These are phyloP conservation scores for Brachynemurus nebulosus DNA, from an alignment of 2,888 invertebrate species.

Conservation along the genomic window DNA sequence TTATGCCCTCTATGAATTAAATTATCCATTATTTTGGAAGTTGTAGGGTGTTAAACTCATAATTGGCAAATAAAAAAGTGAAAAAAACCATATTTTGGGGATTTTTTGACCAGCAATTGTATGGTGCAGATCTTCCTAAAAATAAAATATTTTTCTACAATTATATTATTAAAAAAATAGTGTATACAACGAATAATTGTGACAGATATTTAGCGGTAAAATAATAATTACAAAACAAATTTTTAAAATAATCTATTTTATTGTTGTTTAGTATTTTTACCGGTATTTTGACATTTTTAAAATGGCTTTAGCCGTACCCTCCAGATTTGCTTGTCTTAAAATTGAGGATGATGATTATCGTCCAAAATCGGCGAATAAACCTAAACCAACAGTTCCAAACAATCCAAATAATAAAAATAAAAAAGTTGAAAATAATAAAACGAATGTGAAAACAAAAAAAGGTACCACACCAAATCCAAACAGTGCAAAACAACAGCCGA, in stretches of 20 bases:
- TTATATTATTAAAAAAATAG: no score
- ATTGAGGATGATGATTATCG: constrained; percentile 56
- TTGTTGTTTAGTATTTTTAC: neutral
- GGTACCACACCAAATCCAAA: constrained; percentile 9
- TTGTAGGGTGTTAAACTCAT: no score
- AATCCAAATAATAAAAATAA: constrained; percentile 17
- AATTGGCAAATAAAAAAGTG: no score
- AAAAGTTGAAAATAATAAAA: constrained; percentile 25
- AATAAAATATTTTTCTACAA: no score
- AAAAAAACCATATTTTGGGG: no score
- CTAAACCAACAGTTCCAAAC: constrained; percentile 24
- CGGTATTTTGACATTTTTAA: constrained; percentile 15
- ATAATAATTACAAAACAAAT: no score
- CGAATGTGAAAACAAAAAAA: constrained; percentile 16
- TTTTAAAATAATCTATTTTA: constrained; percentile 9
- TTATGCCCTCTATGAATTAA: no score
- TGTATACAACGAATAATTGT: no score
- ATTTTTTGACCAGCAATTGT: no score
- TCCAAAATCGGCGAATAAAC: constrained; percentile 28
- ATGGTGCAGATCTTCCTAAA: no score
- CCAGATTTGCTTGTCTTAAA: constrained; percentile 59
- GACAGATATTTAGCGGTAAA: no score
- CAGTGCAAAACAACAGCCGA: neutral
- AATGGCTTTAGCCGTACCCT: constrained; percentile 53
- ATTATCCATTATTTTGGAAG: no score